Conservation (phyloP, 2,888 invertebrate species). For the Resseliella maxima region DNA sequence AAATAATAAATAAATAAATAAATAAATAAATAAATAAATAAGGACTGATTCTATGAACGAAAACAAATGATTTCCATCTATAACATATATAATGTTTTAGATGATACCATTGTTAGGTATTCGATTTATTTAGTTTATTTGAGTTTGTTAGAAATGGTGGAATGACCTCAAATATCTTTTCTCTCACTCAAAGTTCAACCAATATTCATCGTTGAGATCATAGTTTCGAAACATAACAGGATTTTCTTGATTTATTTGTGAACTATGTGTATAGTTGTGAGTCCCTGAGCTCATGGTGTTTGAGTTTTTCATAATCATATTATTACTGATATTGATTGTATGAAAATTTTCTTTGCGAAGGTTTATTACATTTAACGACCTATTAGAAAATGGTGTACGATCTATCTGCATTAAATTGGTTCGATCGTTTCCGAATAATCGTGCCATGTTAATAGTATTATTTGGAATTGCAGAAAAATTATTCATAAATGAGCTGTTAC, state of each 20-base stretch:
- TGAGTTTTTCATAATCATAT: slow-evolving; percentile 38
- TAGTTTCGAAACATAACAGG: slow-evolving; percentile 58
- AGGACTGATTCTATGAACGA: slow-evolving; percentile 36
- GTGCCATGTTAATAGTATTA: neutral
- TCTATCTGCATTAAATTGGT: slow-evolving; percentile 57
- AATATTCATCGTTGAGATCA: slow-evolving; percentile 60
- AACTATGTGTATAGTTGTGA: neutral
- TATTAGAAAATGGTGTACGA: neutral
- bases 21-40: slow-evolving; percentile 51
- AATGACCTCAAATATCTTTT: neutral
- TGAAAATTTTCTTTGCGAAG: slow-evolving; percentile 29
- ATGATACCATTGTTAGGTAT: neutral
- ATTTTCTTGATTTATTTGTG: neutral
- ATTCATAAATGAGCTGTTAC: neutral
- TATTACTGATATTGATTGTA: slow-evolving; percentile 28
- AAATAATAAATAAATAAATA: neutral
- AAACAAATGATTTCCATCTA: neutral
- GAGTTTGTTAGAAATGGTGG: neutral
- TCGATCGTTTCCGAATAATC: slow-evolving; percentile 58
- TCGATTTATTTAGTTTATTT: neutral
- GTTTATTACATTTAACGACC: neutral
- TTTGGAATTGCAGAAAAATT: neutral
- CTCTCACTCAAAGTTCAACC: slow-evolving; percentile 59
- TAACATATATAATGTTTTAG: neutral
- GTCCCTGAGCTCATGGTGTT: neutral